Base-by-base conservation (phyloP, 2,888 invertebrate genomes). In the Microchrysa polita region DNA sequence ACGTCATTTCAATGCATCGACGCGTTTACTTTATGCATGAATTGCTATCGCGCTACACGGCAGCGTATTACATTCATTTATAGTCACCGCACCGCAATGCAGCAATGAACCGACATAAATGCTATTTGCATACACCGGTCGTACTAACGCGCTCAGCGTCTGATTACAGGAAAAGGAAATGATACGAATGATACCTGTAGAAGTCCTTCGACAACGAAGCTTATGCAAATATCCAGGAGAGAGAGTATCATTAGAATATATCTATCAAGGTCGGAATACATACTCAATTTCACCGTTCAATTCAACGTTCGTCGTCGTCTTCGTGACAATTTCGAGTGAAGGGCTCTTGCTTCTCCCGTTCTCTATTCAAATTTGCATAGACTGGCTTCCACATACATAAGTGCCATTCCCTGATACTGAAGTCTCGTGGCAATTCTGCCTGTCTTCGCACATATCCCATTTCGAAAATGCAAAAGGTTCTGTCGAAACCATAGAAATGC, bases 241-340 rank as follows among this genome's bases (percentile, higher is more conserved):
- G n/a, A 16, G 65, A 42, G n/a, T 44, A 44, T 65, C 65, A 65
- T 65, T 65, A 65, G 48, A 65, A 48, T 65, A 63, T n/a, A 48
- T 20, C 65, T 65, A 27, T 44, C 14, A 12, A 44, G 20, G 14
- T 42, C 27, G 65, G 44, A 7, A 63, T 40, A 42, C 63, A 42
- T 44, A n/a, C 65, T 65, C 65, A 44, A 65, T 65, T 65, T 44
- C 22, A 20, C 27, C 44, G 14, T 4, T 34, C 27, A 65, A 44
- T 65, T 44, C 22, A 20, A n/a, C 44, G 14, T 4, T 34, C 27
- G 27, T 34, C 27, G 27, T 34, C 27, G 48, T 9, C 42, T 42
- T 12, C 42, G 42, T 42, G 42, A 42, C 42, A 12, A 42, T 42
- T 42, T 12, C 42, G 42, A 42, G n/a, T 48, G 48, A n/a, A 48